phyloP scores from a whole-genome alignment of 2,888 invertebrate species.

The Celastrina argiolus region DNA sequence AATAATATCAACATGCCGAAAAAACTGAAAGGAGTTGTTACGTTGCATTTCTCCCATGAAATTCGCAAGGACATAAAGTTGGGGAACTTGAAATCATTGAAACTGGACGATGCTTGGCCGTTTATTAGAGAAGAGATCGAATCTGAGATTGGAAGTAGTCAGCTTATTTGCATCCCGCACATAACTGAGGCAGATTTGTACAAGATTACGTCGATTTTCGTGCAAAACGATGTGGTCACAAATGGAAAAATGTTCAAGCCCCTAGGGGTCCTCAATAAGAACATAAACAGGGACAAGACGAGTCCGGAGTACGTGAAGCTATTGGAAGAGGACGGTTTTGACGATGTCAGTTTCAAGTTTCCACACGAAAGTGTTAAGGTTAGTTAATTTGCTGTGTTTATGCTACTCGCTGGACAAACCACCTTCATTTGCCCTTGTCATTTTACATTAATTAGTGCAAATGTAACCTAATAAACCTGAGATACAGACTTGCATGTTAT shows the following conservation, averaged over 20 bases:
- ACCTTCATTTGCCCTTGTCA: slow-evolving; percentile 41
- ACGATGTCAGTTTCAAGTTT: slow-evolving; percentile 63
- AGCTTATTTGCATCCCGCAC: slow-evolving; percentile 72
- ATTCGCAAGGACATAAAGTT: slow-evolving; percentile 74
- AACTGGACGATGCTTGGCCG: slow-evolving; percentile 73
- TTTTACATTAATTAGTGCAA: background rate
- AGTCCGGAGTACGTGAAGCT: slow-evolving; percentile 57
- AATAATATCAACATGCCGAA: slow-evolving; percentile 61
- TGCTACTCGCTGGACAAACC: background rate
- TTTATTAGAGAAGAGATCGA: slow-evolving; percentile 75
- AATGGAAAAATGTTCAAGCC: slow-evolving; percentile 72
- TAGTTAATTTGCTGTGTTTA: slow-evolving; percentile 31
- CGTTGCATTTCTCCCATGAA: slow-evolving; percentile 71
- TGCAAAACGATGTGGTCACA: slow-evolving; percentile 65
- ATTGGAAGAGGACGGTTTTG: slow-evolving; percentile 58
- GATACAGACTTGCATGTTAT: background rate
- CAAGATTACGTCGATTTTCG: slow-evolving; percentile 68
- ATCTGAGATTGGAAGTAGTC: slow-evolving; percentile 70
- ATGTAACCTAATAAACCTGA: background rate
- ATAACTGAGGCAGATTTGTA: slow-evolving; percentile 73
- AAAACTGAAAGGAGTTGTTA: slow-evolving; percentile 71
- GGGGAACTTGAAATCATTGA: slow-evolving; percentile 63
- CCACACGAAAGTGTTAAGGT: slow-evolving; percentile 73
- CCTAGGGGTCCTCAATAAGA: slow-evolving; percentile 61
- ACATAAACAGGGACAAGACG: slow-evolving; percentile 64